Percentiles rank a stretch among this genome's conserved stretches.
Evolutionary conservation across 2,797 vertebrate genomes (phyloP).

Genomic region (Clarias pachynema): DNA sequence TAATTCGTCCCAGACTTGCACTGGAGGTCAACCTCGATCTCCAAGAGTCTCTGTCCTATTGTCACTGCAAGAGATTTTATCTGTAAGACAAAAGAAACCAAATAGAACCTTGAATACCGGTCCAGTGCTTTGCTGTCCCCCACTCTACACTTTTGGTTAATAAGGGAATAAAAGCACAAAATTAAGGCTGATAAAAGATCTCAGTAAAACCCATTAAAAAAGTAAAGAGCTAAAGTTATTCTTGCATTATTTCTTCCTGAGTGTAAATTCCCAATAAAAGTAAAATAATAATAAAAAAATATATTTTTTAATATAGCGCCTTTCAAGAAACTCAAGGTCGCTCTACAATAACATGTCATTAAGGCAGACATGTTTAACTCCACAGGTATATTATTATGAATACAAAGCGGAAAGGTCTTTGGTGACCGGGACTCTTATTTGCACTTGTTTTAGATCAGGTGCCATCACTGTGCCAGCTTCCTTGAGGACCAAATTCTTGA

Average conservation of each 20-base stretch:
- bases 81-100: slow-evolving; percentile 63
- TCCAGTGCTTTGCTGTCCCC: not conserved
- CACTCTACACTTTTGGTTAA: not conserved
- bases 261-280: not conserved
- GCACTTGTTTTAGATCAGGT: not conserved
- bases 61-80: slow-evolving; percentile 74
- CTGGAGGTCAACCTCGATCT: slow-evolving; percentile 70
- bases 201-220: not conserved
- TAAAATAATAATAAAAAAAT: not conserved
- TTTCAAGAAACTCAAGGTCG: too few species aligned
- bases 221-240: not conserved
- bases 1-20: slow-evolving; percentile 27
- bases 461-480: slow-evolving; percentile 40
- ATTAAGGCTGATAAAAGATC: not conserved
- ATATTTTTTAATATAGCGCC: too few species aligned
- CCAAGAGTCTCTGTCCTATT: slow-evolving; percentile 74
- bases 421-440: not conserved
- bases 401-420: not conserved
- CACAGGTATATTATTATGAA: not conserved
- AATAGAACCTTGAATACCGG: not conserved
- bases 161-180: not conserved
- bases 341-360: not conserved
- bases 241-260: not conserved
- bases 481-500: slow-evolving; percentile 34
- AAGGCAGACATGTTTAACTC: not conserved